Evolutionary conservation across 2,797 vertebrate genomes (phyloP).

Genomic region (Ctenopoma multispine): DNA sequence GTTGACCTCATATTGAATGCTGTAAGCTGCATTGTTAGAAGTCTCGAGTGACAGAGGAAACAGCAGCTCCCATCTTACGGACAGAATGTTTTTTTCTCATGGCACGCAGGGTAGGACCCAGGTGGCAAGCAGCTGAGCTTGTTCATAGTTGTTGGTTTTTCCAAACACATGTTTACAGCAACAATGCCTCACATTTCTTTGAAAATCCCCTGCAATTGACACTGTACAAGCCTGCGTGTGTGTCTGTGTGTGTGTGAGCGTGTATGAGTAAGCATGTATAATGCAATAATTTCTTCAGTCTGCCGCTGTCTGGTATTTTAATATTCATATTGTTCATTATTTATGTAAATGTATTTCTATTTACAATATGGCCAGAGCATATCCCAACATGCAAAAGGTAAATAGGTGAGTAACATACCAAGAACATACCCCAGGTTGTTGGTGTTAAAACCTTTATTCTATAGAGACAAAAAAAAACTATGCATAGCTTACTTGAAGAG

Average conservation of each 20-base stretch:
- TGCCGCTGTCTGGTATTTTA: slow-evolving; percentile 7
- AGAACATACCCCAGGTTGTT: not conserved
- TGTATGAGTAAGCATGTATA: slow-evolving; percentile 4
- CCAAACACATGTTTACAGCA: slow-evolving; percentile 60
- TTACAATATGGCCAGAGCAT: not conserved
- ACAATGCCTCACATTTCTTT: slow-evolving; percentile 35
- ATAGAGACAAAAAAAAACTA: slow-evolving; percentile 25
- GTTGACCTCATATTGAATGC: slow-evolving; percentile 18
- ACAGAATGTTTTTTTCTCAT: slow-evolving; percentile 42
- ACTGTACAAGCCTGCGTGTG: slow-evolving; percentile 14
- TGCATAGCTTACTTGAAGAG: not conserved
- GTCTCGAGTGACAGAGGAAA: slow-evolving; percentile 55
- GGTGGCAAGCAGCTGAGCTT: slow-evolving; percentile 65
- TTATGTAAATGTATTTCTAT: not conserved
- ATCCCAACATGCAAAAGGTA: not conserved
- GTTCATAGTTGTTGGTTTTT: slow-evolving; percentile 44
- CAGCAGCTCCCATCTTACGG: slow-evolving; percentile 41
- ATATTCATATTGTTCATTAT: slow-evolving; percentile 9
- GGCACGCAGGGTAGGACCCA: slow-evolving; percentile 50
- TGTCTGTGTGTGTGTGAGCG: slow-evolving; percentile 1
- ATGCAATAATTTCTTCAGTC: slow-evolving; percentile 11
- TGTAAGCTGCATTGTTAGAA: slow-evolving; percentile 32
- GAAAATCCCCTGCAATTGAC: slow-evolving; percentile 45
- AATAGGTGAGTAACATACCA: not conserved
- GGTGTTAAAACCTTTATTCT: not conserved